Conservation (phyloP, 2,113 vertebrate genomes). For the Xenopus tropicalis region UCB_Xtro_10.0 CM004443.2:13438501-13439000, state of each 20-base stretch:
- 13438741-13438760: slow-evolving; percentile 2
- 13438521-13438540: background rate
- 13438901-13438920: too few relatives aligned
- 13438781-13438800: too few relatives aligned
- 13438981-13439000: too few relatives aligned
- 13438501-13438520: background rate
- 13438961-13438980: too few relatives aligned
- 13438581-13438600: slow-evolving; percentile 9
- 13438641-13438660: background rate
- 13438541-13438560: background rate
- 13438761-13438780: too few relatives aligned
- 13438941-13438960: too few relatives aligned
- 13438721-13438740: slow-evolving; percentile 16
- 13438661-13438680: background rate
- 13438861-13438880: too few relatives aligned
- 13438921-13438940: too few relatives aligned
- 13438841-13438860: too few relatives aligned
- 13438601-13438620: background rate
- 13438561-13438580: slow-evolving; percentile 5
- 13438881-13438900: too few relatives aligned
- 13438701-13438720: background rate
- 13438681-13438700: background rate
- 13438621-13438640: slow-evolving; percentile 18
- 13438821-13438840: too few relatives aligned
- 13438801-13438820: too few relatives aligned